phyloP scores from a whole-genome alignment of 2,113 vertebrate species.

The Columbina picui region DNA sequence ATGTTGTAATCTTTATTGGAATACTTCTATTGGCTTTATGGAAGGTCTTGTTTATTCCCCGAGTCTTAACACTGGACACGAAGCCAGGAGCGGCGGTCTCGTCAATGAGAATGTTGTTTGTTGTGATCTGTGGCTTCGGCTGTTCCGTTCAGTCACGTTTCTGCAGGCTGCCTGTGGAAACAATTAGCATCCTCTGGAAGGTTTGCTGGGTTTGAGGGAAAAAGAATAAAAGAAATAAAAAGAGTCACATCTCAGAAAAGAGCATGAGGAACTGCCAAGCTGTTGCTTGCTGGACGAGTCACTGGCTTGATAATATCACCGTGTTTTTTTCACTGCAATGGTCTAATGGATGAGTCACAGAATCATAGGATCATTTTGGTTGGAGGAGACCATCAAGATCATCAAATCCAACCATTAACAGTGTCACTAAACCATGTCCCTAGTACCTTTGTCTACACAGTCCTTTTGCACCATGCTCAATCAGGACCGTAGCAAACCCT shows the following conservation, averaged over 20 bases:
- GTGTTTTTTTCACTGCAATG: neutral
- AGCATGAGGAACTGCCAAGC: neutral
- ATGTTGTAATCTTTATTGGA: neutral
- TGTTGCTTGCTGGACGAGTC: neutral
- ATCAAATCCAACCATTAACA: too few species aligned
- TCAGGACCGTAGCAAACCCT: neutral
- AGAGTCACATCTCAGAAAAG: neutral
- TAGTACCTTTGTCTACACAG: too few species aligned
- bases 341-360: neutral
- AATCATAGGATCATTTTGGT: too few species aligned
- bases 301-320: neutral
- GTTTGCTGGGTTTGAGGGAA: neutral
- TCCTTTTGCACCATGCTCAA: neutral
- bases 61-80: neutral
- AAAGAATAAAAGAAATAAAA: accelerated
- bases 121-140: neutral
- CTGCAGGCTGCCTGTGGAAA: neutral
- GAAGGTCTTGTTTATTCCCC: neutral
- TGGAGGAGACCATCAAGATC: too few species aligned
- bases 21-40: neutral
- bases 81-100: neutral
- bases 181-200: neutral
- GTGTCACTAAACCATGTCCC: too few species aligned
- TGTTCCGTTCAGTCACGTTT: accelerated
- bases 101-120: accelerated